Conservation (phyloP, 2,888 invertebrate species). For the Anorthoa munda region DNA sequence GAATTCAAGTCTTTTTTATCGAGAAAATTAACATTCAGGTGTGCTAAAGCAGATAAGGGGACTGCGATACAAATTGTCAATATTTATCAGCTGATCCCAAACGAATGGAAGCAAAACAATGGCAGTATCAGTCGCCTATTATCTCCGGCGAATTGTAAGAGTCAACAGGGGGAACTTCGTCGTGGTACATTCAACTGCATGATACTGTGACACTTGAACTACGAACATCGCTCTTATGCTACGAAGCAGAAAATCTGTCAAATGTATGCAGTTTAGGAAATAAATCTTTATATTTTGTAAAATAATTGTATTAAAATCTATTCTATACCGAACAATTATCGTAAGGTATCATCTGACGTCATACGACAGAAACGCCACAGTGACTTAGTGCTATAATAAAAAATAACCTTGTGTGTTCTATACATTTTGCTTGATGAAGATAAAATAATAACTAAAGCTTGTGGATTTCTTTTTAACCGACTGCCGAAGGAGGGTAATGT, state of each 20-base stretch:
- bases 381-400: no score
- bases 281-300: no score
- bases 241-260: neutral
- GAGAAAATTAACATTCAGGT: slow-evolving; percentile 20
- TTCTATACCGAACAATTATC: no score
- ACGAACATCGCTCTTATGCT: neutral
- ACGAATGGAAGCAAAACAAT: slow-evolving; percentile 44
- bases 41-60: slow-evolving; percentile 33
- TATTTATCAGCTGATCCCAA: slow-evolving; percentile 45
- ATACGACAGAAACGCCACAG: no score
- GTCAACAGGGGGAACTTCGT: slow-evolving; percentile 37
- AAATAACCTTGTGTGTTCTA: no score
- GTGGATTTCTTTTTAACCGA: no score
- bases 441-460: no score
- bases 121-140: slow-evolving; percentile 44
- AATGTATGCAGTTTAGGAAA: no score
- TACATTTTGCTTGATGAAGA: no score
- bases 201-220: neutral
- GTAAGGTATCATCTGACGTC: no score
- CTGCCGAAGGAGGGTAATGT: no score
- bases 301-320: no score
- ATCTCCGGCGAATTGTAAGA: slow-evolving; percentile 53
- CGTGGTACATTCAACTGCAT: neutral
- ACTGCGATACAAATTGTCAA: slow-evolving; percentile 34
- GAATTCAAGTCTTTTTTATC: neutral